Evolutionary conservation across 2,113 vertebrate species (phyloP).

Genomic region (Pionites leucogaster): DNA sequence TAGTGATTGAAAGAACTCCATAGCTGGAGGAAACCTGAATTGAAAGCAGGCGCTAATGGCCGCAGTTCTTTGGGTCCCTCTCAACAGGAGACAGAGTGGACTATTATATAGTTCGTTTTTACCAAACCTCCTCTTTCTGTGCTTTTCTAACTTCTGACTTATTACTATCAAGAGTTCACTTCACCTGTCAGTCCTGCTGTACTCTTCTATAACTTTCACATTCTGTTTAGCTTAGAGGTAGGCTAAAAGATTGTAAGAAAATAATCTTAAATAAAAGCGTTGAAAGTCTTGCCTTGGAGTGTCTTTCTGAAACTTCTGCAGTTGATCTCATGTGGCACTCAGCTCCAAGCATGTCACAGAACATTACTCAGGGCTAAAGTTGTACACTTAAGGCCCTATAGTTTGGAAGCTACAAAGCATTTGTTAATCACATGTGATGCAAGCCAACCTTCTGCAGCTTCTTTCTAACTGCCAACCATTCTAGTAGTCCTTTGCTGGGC

Average conservation of each 20-base stretch:
- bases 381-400: rapidly evolving
- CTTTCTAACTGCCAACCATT: background rate
- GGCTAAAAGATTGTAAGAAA: background rate
- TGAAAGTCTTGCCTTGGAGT: background rate
- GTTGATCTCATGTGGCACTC: background rate
- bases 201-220: background rate
- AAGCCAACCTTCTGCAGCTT: background rate
- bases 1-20: background rate
- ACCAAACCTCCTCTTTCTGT: background rate
- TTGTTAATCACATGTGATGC: background rate
- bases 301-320: background rate
- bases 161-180: background rate
- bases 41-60: background rate
- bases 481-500: background rate
- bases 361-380: background rate
- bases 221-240: background rate
- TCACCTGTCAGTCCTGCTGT: background rate
- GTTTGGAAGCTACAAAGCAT: background rate
- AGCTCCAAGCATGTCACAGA: background rate
- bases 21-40: background rate
- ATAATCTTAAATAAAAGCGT: background rate
- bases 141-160: background rate
- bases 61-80: background rate
- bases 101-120: background rate
- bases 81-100: background rate